Evolutionary conservation across 2,113 vertebrate genomes (phyloP).

Genomic region (Sporophila hypoxantha): DNA sequence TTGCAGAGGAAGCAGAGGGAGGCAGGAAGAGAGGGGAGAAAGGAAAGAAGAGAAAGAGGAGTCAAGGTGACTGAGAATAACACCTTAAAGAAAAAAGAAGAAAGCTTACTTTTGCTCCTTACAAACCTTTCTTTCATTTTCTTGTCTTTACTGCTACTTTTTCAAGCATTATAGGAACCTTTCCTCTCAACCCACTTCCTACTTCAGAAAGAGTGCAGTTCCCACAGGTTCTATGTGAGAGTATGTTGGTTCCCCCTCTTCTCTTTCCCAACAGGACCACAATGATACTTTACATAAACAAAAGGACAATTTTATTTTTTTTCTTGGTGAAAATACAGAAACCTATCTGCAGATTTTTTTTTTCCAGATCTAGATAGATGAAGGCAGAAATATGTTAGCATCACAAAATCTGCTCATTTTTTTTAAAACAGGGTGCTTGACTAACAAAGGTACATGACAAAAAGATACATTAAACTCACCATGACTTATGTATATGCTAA

Average conservation of each 20-base stretch:
- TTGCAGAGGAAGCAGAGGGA: neutral
- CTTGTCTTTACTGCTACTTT: neutral
- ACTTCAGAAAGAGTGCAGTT: neutral
- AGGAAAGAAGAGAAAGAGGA: neutral
- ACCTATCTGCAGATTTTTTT: neutral
- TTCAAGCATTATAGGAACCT: neutral
- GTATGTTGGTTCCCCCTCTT: neutral
- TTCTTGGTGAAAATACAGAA: neutral
- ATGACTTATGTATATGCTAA: neutral
- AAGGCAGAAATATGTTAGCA: neutral
- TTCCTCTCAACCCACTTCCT: neutral
- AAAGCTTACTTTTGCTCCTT: neutral
- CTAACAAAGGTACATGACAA: neutral
- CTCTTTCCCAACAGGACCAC: neutral
- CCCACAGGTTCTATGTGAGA: neutral
- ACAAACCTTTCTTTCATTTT: neutral
- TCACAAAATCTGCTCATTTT: neutral
- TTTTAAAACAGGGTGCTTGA: neutral
- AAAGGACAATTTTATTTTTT: neutral
- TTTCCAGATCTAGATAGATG: neutral
- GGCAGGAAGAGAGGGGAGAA: neutral
- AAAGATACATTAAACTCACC: neutral
- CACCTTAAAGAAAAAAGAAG: neutral
- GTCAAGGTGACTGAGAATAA: neutral
- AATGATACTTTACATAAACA: neutral